Base-by-base conservation (phyloP, 2,888 invertebrate genomes). In the Imbricaverruca yamaguchii region DNA sequence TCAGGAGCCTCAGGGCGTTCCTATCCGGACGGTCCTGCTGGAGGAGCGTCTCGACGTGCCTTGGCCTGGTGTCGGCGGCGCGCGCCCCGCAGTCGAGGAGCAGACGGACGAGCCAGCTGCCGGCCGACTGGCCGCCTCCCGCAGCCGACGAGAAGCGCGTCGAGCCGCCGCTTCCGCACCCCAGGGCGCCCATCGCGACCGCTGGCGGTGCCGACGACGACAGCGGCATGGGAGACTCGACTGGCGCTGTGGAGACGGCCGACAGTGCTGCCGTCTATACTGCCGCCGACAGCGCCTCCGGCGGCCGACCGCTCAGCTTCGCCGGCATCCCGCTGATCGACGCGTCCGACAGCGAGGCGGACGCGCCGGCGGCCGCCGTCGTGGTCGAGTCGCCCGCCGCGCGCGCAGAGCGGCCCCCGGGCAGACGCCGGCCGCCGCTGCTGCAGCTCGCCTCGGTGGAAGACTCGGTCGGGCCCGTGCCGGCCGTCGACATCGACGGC, bases 401-500 rank as follows among this genome's bases (percentile, higher is more conserved):
- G 25, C 9, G 21, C 8, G 15, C 12, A 8, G 39, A 18, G 12
- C 7, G 23, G 18, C 74, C 7, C 21, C 39, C 53, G 74, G 39
- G 39, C 39, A 39, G 39, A 0, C 67, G 67, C 4, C 67, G 67
- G 8, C 74, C 74, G 12, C 39, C 74, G 9, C 74, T 74, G 74
- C 53, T 74, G 13, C 18, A 74, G 53, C 53, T 74, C 15, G 23
- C 53, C 18, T 53, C 74, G 6, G 53, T 53, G 39, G 74, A 74
- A 18, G 74, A 74, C 3, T 74, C 74, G 18, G 18, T 74, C 15
- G 74, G 53, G 9, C 74, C 74, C 7, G 74, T 74, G 18, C 74
- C 74, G 15, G 74, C 74, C 10, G 74, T 74, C 53, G 74, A 74
- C 74, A 74, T 74, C 53, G 74, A 74, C 53, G 74, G 74, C 18